These are phyloP conservation scores for Trilocha varians DNA, from an alignment of 2,888 invertebrate species.

Conservation along the genomic window DNA sequence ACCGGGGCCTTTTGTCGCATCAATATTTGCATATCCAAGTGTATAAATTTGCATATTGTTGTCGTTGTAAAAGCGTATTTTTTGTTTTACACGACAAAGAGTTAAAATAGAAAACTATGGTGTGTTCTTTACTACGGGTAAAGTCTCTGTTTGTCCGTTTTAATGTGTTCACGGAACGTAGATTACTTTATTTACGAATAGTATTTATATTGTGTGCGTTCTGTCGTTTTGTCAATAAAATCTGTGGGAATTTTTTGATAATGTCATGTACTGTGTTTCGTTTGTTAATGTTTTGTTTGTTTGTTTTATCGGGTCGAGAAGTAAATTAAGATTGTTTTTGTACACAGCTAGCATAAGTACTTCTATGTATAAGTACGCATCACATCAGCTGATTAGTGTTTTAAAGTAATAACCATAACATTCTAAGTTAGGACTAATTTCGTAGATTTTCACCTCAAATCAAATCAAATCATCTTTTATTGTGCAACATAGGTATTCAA, in stretches of 20 bases:
- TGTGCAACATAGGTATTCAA: no score
- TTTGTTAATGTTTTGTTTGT: not conserved
- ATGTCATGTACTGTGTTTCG: not conserved
- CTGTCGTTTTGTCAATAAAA: constrained; percentile 12
- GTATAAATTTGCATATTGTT: constrained; percentile 56
- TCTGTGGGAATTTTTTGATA: not conserved
- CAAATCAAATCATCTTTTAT: no score
- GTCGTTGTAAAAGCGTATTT: constrained; percentile 25
- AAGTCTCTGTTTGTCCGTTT: not conserved
- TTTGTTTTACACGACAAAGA: constrained; percentile 43
- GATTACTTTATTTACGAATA: not conserved
- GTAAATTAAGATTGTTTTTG: no score
- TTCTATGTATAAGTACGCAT: no score
- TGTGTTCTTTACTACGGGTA: not conserved
- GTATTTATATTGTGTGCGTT: not conserved
- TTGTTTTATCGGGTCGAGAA: no score
- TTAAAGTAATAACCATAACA: no score
- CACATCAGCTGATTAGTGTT: no score
- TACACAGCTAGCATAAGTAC: no score
- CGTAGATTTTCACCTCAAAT: no score
- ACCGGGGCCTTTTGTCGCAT: constrained; percentile 41
- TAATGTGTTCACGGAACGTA: not conserved
- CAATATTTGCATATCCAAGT: constrained; percentile 63
- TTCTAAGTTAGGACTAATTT: no score
- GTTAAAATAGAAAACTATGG: constrained; percentile 17